These are phyloP conservation scores for Microtus californicus DNA, from an alignment of 2,797 vertebrate genomes.

Conservation along the genomic window DNA sequence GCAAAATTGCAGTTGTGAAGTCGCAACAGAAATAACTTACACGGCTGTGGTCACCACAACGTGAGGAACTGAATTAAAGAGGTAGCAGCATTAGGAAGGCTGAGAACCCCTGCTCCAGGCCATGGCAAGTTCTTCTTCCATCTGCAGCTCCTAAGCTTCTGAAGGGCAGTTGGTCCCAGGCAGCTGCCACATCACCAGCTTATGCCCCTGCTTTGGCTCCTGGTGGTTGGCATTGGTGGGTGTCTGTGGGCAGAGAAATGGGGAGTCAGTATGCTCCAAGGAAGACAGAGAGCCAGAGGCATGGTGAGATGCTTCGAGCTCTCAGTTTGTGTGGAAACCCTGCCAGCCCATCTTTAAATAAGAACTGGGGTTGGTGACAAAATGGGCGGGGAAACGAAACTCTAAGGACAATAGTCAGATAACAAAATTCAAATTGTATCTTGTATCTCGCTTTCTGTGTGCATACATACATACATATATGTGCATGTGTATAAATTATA, in stretches of 20 bases:
- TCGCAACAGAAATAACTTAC: background rate
- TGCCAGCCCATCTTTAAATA: background rate
- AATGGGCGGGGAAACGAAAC: background rate
- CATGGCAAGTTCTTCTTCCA: background rate
- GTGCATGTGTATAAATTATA: background rate
- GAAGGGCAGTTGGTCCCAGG: background rate
- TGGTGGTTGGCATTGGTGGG: background rate
- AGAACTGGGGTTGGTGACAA: background rate
- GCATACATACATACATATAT: too few species aligned
- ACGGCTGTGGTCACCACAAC: too few species aligned
- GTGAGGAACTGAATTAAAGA: background rate
- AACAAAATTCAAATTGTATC: background rate
- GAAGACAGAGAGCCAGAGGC: background rate
- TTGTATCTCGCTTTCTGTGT: background rate
- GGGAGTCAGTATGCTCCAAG: background rate
- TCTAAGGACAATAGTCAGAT: background rate
- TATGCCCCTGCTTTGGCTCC: background rate
- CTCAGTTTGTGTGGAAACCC: background rate
- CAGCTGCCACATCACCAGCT: background rate
- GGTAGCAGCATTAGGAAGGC: background rate
- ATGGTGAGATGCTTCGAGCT: background rate
- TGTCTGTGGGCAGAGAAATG: background rate
- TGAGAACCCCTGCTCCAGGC: background rate
- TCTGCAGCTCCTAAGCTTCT: background rate
- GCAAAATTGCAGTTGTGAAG: background rate